These are phyloP conservation scores for Ctenopoma kingsleyae DNA, from an alignment of 2,797 vertebrate genomes.

Conservation along the genomic window DNA sequence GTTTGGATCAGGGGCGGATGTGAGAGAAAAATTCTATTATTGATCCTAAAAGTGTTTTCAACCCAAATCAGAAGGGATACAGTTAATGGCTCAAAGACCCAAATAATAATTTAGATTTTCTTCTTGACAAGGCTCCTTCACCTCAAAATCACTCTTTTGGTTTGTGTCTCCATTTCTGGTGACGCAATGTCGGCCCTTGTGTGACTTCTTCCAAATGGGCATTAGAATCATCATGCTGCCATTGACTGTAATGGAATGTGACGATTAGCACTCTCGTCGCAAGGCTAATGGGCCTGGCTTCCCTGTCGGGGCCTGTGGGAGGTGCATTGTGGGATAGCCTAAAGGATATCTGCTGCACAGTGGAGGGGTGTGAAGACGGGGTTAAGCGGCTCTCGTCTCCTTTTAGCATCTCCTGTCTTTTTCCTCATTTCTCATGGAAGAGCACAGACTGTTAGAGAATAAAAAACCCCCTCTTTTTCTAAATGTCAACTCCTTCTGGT, in stretches of 20 bases:
- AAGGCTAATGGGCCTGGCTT: slow-evolving; percentile 88
- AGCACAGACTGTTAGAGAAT: slow-evolving; percentile 44
- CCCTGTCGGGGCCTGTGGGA: slow-evolving; percentile 68
- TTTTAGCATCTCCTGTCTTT: slow-evolving; percentile 38
- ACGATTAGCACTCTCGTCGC: slow-evolving; percentile 87
- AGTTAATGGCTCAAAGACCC: slow-evolving; percentile 1
- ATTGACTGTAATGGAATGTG: slow-evolving; percentile 91
- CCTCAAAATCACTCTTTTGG: slow-evolving; percentile 57
- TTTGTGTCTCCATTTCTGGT: slow-evolving; percentile 70
- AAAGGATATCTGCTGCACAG: slow-evolving; percentile 47
- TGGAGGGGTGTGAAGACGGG: slow-evolving; percentile 59
- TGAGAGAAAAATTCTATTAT: slow-evolving; percentile 37
- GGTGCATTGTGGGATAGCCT: slow-evolving; percentile 59
- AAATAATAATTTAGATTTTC: slow-evolving; percentile 16
- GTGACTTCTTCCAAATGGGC: slow-evolving; percentile 90
- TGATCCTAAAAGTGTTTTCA: slow-evolving; percentile 36
- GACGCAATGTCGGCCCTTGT: slow-evolving; percentile 76
- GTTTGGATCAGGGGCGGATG: slow-evolving; percentile 19
- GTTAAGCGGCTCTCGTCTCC: slow-evolving; percentile 51
- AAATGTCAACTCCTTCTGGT: slow-evolving; percentile 77
- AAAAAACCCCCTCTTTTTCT: slow-evolving; percentile 49
- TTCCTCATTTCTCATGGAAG: slow-evolving; percentile 44
- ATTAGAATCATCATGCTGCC: slow-evolving; percentile 85
- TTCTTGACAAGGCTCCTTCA: slow-evolving; percentile 27
- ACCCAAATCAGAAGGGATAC: slow-evolving; percentile 29